These are phyloP conservation scores for Microtus oregoni DNA, from an alignment of 2,113 vertebrate genomes.

Conservation along the genomic window DNA sequence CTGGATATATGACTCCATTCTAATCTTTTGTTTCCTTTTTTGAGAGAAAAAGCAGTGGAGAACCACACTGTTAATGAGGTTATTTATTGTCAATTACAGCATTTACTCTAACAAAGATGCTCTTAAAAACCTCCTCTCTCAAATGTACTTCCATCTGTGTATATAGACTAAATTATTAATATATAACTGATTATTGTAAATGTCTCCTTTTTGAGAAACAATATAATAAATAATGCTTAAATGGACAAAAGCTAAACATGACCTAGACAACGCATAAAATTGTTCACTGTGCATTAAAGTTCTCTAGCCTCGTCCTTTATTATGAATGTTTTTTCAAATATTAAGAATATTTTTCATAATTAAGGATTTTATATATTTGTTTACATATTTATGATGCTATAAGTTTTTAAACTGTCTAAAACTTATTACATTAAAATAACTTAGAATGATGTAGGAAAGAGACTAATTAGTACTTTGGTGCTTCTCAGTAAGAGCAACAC, in stretches of 20 bases:
- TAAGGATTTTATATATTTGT: background rate
- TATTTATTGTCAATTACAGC: conserved; percentile 43
- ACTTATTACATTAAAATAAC: conserved; percentile 33
- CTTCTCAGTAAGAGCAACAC: background rate
- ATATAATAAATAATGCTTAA: conserved; percentile 29
- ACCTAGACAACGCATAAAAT: background rate
- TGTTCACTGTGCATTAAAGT: background rate
- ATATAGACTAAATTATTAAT: background rate
- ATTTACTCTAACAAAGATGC: conserved; percentile 51
- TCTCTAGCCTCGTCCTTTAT: background rate
- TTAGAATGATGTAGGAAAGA: conserved; percentile 2
- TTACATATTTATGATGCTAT: background rate
- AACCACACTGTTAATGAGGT: conserved; percentile 3
- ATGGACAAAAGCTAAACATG: conserved; percentile 5
- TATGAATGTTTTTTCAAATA: background rate
- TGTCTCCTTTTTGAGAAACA: background rate
- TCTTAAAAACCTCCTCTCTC: background rate
- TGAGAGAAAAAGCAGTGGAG: conserved; percentile 58
- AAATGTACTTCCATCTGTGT: background rate
- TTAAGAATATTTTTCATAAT: background rate
- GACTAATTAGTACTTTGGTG: background rate
- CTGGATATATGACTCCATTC: conserved; percentile 55
- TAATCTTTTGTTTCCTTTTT: conserved; percentile 73
- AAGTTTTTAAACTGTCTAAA: conserved; percentile 13
- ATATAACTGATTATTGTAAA: background rate